phyloP scores from a whole-genome alignment of 2,797 vertebrate genomes.

The Acipenser transmontanus region DNA sequence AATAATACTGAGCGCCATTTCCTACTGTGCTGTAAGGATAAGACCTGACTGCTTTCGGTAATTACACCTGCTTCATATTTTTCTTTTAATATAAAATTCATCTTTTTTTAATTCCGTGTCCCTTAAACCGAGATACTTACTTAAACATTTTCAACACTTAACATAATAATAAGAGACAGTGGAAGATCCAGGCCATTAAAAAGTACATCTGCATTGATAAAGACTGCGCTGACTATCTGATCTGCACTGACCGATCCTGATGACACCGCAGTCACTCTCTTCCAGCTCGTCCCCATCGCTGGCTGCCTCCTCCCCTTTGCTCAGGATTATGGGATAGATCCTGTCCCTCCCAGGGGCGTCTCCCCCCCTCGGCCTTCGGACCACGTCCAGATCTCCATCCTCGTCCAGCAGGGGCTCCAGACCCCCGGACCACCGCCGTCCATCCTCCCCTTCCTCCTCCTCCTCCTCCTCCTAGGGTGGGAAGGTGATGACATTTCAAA shows the following conservation, averaged over 20 bases:
- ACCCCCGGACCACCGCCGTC: neutral
- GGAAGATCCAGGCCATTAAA: constrained; percentile 52
- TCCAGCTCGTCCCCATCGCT: constrained; percentile 35
- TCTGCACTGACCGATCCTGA: constrained; percentile 73
- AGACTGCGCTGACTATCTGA: too few species aligned
- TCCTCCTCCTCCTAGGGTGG: neutral
- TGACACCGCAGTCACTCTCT: constrained; percentile 28
- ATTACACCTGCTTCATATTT: too few species aligned
- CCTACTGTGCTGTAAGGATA: too few species aligned
- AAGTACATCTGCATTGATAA: constrained; percentile 30
- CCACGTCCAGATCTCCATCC: constrained; percentile 81
- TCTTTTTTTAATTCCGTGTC: too few species aligned
- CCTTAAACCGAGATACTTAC: too few species aligned
- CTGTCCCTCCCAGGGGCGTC: constrained; percentile 40
- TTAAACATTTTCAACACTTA: too few species aligned
- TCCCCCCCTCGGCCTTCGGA: constrained; percentile 47
- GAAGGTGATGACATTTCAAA: too few species aligned
- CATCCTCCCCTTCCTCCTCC: neutral
- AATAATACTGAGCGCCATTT: too few species aligned
- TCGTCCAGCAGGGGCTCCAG: constrained; percentile 56
- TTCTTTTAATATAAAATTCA: too few species aligned
- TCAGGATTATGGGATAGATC: constrained; percentile 73
- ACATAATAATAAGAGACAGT: too few species aligned
- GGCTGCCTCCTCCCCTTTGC: constrained; percentile 45
- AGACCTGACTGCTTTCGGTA: too few species aligned